These are phyloP conservation scores for Actinostola sp. DNA, from an alignment of 92 coral and sea anemone species.

Conservation along the genomic window DNA sequence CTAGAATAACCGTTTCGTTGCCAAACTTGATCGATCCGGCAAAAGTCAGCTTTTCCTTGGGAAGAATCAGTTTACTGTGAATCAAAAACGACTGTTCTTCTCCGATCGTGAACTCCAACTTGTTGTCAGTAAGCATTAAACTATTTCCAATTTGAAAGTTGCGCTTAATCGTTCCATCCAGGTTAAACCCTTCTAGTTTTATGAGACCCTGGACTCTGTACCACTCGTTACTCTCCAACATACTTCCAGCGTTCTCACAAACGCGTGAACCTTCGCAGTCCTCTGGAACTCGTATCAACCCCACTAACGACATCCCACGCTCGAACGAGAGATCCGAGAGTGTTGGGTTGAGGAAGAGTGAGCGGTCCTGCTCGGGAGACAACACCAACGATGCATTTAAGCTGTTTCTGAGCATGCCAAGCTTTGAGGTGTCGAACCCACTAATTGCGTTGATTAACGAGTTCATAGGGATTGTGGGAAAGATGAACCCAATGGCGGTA, in stretches of 20 bases:
- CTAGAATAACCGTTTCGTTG: slow-evolving; percentile 68
- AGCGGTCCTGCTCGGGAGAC: slow-evolving; percentile 74
- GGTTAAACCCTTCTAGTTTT: slow-evolving; percentile 65
- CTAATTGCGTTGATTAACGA: slow-evolving; percentile 88
- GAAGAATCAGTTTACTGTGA: slow-evolving; percentile 62
- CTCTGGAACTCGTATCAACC: slow-evolving; percentile 82
- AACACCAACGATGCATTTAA: slow-evolving; percentile 84
- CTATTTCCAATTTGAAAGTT: slow-evolving; percentile 81
- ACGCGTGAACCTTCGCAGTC: slow-evolving; percentile 75
- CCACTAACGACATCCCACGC: slow-evolving; percentile 84
- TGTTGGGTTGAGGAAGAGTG: slow-evolving; percentile 86
- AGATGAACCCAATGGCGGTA: slow-evolving; percentile 83
- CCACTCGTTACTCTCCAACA: slow-evolving; percentile 90
- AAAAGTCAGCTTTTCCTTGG: slow-evolving; percentile 79
- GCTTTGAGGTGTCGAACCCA: slow-evolving; percentile 74
- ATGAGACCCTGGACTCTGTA: slow-evolving; percentile 92
- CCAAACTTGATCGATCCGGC: slow-evolving; percentile 73
- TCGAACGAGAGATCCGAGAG: slow-evolving; percentile 79
- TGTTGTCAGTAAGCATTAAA: slow-evolving; percentile 80
- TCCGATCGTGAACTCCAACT: slow-evolving; percentile 65
- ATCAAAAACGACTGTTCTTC: slow-evolving; percentile 64
- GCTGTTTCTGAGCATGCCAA: slow-evolving; percentile 71
- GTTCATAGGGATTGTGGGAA: slow-evolving; percentile 82
- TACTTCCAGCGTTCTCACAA: slow-evolving; percentile 75
- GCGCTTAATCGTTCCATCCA: slow-evolving; percentile 77